phyloP scores from a whole-genome alignment of 2,797 vertebrate genomes.

The Rhinatrema bivittatum region DNA sequence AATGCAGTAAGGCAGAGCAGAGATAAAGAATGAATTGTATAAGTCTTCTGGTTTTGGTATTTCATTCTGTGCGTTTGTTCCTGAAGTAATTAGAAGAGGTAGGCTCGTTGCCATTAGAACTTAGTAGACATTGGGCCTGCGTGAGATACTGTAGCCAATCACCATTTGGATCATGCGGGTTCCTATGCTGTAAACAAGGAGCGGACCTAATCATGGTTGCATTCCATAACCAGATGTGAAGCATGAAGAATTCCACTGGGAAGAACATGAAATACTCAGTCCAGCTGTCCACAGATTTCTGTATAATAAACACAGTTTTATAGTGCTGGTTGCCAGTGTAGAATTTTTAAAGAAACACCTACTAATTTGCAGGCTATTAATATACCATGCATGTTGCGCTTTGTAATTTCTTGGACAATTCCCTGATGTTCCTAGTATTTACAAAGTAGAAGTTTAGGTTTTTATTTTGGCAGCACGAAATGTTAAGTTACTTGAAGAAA shows the following conservation, averaged over 20 bases:
- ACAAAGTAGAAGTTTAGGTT: too few relatives aligned
- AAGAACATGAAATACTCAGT: constrained; percentile 17
- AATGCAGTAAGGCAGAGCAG: too few relatives aligned
- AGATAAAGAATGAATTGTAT: too few relatives aligned
- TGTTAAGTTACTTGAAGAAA: too few relatives aligned
- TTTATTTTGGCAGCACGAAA: too few relatives aligned
- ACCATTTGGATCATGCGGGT: constrained; percentile 4
- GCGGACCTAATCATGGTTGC: not conserved
- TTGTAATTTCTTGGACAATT: constrained; percentile 8
- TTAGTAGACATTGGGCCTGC: too few relatives aligned
- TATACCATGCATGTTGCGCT: constrained; percentile 15
- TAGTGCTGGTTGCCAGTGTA: constrained; percentile 4
- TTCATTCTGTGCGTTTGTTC: not conserved
- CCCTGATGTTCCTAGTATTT: constrained; percentile 13
- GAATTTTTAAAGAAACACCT: too few relatives aligned
- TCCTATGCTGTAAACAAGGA: constrained; percentile 5
- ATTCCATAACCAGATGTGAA: constrained; percentile 29
- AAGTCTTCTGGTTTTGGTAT: not conserved
- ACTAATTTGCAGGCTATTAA: too few relatives aligned
- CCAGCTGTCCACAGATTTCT: constrained; percentile 18
- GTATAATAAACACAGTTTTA: constrained; percentile 16
- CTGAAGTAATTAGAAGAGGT: not conserved
- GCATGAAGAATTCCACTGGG: constrained; percentile 22
- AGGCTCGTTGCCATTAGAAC: too few relatives aligned
- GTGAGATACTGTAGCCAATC: not conserved